Conservation (phyloP, 2,113 vertebrate species). For the Austrofundulus limnaeus region DNA sequence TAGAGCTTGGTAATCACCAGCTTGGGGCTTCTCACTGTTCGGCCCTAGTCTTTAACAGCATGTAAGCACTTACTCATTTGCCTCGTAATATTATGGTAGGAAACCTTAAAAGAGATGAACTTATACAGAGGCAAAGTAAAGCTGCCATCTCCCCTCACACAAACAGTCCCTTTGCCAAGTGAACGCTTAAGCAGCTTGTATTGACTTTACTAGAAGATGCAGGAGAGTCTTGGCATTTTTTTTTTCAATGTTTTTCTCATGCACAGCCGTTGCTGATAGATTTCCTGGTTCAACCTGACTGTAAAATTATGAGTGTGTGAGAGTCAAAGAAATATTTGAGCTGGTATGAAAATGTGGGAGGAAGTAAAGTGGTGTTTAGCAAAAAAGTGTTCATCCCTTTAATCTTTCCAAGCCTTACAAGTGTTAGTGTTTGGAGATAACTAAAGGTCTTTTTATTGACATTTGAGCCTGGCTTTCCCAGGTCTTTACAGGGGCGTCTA, state of each 20-base stretch:
- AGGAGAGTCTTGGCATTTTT: too few relatives aligned
- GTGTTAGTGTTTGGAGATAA: conserved; percentile 57
- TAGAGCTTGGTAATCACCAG: conserved; percentile 75
- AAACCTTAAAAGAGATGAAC: conserved; percentile 73
- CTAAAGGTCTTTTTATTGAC: conserved; percentile 46
- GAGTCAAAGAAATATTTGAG: conserved; percentile 25
- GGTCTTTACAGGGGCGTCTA: conserved; percentile 7
- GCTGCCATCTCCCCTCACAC: conserved; percentile 41
- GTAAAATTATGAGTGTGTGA: conserved; percentile 10
- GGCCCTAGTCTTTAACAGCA: conserved; percentile 74
- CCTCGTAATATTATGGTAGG: conserved; percentile 76
- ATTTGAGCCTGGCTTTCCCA: conserved; percentile 34
- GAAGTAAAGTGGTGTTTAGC: conserved; percentile 54
- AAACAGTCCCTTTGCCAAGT: conserved; percentile 36
- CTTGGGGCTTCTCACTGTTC: conserved; percentile 76
- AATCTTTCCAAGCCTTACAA: conserved; percentile 55
- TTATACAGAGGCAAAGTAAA: conserved; percentile 72
- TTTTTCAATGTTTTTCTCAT: conserved; percentile 25
- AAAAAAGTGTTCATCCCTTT: conserved; percentile 48
- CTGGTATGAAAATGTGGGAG: conserved; percentile 15
- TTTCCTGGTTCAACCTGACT: conserved; percentile 17
- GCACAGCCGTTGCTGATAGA: conserved; percentile 2
- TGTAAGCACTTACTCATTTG: conserved; percentile 82
- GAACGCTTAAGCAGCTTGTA: conserved; percentile 8
- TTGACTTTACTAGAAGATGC: conserved; percentile 12